These are phyloP conservation scores for Harlomillsia oculata DNA, from an alignment of 1,140 invertebrate species.

Conservation along the genomic window DNA sequence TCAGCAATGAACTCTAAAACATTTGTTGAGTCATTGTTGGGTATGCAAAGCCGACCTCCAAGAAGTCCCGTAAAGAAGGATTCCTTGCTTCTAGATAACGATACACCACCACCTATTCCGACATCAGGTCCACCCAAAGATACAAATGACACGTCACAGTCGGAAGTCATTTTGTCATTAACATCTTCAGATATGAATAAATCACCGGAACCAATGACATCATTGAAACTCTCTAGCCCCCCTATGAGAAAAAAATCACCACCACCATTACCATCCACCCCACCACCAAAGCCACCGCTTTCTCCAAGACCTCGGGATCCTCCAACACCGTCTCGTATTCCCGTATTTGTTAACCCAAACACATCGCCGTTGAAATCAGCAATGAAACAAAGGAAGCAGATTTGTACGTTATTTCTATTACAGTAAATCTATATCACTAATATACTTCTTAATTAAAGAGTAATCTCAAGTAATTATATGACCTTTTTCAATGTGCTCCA, in stretches of 20 bases:
- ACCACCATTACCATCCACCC: constrained; percentile 3
- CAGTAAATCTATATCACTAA: neutral
- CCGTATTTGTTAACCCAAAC: neutral
- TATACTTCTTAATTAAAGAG: neutral
- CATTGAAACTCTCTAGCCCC: no score
- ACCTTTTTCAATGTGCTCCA: neutral
- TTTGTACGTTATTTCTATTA: constrained; percentile 1
- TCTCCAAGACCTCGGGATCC: neutral
- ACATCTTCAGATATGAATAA: no score
- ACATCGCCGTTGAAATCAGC: constrained; percentile 21
- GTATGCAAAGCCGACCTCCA: no score
- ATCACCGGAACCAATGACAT: neutral
- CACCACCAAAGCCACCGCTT: constrained; percentile 8
- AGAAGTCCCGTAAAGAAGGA: no score
- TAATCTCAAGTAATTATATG: neutral
- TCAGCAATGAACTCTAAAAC: no score
- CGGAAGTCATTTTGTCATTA: no score
- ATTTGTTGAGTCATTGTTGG: no score
- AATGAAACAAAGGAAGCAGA: constrained; percentile 23
- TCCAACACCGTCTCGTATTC: neutral
- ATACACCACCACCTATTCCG: no score
- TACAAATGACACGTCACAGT: no score
- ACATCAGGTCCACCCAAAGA: no score
- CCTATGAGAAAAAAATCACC: neutral
- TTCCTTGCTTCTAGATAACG: no score